A percentile compares a stretch with the other conserved stretches of the same genome.
Conservation (phyloP, 2,888 invertebrate species). For the Clistopyga incitator region DNA sequence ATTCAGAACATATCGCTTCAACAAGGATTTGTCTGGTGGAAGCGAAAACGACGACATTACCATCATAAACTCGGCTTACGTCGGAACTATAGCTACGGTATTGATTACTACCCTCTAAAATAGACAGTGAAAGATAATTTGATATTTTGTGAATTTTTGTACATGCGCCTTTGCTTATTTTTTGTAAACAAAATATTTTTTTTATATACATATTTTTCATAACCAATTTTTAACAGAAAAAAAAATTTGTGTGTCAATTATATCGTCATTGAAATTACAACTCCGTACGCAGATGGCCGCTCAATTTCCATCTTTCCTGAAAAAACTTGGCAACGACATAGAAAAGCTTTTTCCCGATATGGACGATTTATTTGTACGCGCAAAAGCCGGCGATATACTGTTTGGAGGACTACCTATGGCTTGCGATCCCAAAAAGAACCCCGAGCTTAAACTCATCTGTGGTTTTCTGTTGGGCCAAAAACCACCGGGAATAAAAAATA, state of each 20-base stretch:
- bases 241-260: not conserved
- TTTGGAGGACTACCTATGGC: slow-evolving; percentile 86
- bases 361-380: slow-evolving; percentile 85
- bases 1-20: slow-evolving; percentile 86
- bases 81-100: slow-evolving; percentile 84
- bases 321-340: slow-evolving; percentile 85
- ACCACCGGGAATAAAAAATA: slow-evolving; percentile 69
- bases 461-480: slow-evolving; percentile 63
- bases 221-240: not conserved
- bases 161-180: not conserved
- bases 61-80: slow-evolving; percentile 86
- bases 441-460: slow-evolving; percentile 72
- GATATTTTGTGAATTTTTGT: not conserved
- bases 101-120: slow-evolving; percentile 42
- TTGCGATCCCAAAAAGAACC: slow-evolving; percentile 82
- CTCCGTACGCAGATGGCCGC: slow-evolving; percentile 82
- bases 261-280: not conserved
- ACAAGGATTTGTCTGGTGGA: slow-evolving; percentile 84
- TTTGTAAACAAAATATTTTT: not conserved
- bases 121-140: not conserved
- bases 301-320: slow-evolving; percentile 84
- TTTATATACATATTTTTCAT: not conserved
- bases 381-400: slow-evolving; percentile 85
- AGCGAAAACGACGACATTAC: slow-evolving; percentile 85
- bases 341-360: slow-evolving; percentile 85